These are phyloP conservation scores for Calcarius lapponicus DNA, from an alignment of 2,797 vertebrate genomes.

Conservation along the genomic window DNA sequence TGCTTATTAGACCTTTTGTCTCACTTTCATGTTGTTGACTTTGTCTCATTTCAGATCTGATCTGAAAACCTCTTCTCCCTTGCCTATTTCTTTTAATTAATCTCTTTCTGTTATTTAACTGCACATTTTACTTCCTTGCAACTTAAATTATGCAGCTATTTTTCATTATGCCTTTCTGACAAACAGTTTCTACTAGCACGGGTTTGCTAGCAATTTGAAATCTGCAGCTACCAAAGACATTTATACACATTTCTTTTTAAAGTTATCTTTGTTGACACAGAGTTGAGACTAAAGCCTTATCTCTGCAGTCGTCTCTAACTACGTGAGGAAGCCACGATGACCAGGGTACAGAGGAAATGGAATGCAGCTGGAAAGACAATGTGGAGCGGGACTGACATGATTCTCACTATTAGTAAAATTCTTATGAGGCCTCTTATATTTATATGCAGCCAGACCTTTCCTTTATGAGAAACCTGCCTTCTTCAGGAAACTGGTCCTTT, in stretches of 20 bases:
- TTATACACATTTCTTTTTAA: neutral
- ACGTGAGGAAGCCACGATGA: neutral
- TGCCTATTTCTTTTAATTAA: conserved; percentile 21
- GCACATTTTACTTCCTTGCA: neutral
- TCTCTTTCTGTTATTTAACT: conserved; percentile 20
- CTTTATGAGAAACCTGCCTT: neutral
- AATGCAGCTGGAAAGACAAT: neutral
- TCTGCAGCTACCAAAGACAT: neutral
- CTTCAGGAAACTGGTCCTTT: neutral
- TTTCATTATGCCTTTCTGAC: neutral
- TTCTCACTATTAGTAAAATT: neutral
- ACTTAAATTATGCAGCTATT: neutral
- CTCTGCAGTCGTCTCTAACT: neutral
- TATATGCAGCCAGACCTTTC: neutral
- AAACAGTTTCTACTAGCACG: neutral
- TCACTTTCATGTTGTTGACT: neutral
- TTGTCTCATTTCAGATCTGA: neutral
- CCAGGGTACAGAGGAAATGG: neutral
- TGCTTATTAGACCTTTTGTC: neutral
- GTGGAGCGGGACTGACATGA: neutral
- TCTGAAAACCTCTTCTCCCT: neutral
- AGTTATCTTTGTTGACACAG: neutral
- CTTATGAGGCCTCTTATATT: neutral
- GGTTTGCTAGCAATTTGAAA: neutral
- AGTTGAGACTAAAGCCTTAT: neutral